These are phyloP conservation scores for Nomada lathburiana DNA, from an alignment of 2,888 invertebrate species.

Conservation along the genomic window DNA sequence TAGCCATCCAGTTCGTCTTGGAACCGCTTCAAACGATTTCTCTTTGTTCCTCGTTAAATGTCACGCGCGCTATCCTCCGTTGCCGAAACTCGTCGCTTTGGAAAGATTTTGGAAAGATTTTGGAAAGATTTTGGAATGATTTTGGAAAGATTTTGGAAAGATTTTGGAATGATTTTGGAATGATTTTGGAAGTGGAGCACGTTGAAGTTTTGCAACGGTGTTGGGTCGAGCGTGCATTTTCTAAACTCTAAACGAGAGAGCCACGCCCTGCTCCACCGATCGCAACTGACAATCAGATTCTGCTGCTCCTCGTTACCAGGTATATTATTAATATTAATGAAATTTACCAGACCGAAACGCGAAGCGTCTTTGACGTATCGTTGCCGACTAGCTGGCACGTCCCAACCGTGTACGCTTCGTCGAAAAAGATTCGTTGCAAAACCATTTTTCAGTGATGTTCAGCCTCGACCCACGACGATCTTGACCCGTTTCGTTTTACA, in stretches of 20 bases:
- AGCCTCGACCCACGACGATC: conserved; percentile 62
- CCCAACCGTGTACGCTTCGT: too few relatives aligned
- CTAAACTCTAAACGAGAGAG: background rate
- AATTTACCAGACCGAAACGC: conserved; percentile 72
- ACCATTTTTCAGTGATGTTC: too few relatives aligned
- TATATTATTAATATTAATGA: conserved; percentile 68
- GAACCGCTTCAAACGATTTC: conserved; percentile 55
- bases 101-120: too few relatives aligned
- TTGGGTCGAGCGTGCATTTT: background rate
- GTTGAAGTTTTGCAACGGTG: background rate
- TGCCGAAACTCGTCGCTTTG: conserved; percentile 2
- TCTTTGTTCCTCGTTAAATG: conserved; percentile 38
- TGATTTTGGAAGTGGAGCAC: too few relatives aligned
- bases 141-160: background rate
- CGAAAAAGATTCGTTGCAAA: too few relatives aligned
- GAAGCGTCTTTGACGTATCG: conserved; percentile 31
- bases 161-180: background rate
- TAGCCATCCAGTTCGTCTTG: conserved; percentile 48
- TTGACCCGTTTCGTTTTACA: conserved; percentile 77
- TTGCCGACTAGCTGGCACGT: conserved; percentile 2
- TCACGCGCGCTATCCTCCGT: conserved; percentile 5
- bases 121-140: too few relatives aligned
- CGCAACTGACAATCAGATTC: background rate
- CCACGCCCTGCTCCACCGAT: too few relatives aligned
- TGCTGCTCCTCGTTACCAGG: background rate